phyloP scores from a whole-genome alignment of 2,113 vertebrate species.

The Donacobius atricapilla region DNA sequence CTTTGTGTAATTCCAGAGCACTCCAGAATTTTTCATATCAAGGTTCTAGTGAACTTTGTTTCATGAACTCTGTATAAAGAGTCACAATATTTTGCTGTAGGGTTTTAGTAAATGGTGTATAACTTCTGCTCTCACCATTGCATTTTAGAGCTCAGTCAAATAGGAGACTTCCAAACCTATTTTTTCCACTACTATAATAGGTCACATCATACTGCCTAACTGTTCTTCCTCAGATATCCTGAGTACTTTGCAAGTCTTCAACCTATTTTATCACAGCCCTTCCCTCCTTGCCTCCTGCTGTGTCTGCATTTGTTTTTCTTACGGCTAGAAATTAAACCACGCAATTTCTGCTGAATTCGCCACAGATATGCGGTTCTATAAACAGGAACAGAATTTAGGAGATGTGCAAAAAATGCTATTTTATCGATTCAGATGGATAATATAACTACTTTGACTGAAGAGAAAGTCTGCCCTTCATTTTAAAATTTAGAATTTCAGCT shows the following conservation, averaged over 20 bases:
- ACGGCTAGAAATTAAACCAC: background rate
- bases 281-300: background rate
- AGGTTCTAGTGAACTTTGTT: background rate
- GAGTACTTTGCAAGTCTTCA: background rate
- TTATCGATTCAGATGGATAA: background rate
- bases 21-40: background rate
- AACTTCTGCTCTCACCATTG: background rate
- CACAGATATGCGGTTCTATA: fast-evolving
- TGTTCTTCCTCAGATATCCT: background rate
- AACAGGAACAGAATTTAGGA: background rate
- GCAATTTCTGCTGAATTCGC: background rate
- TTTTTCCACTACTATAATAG: background rate
- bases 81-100: background rate
- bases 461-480: background rate
- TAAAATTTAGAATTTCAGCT: background rate
- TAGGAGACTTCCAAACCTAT: background rate
- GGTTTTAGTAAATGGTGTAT: background rate
- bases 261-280: background rate
- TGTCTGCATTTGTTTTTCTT: background rate
- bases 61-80: background rate
- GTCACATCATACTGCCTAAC: background rate
- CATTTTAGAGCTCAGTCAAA: background rate
- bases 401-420: background rate
- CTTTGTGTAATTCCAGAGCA: background rate
- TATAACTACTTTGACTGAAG: background rate